Conservation (phyloP, 2,113 vertebrate species). For the Caretta caretta region DNA sequence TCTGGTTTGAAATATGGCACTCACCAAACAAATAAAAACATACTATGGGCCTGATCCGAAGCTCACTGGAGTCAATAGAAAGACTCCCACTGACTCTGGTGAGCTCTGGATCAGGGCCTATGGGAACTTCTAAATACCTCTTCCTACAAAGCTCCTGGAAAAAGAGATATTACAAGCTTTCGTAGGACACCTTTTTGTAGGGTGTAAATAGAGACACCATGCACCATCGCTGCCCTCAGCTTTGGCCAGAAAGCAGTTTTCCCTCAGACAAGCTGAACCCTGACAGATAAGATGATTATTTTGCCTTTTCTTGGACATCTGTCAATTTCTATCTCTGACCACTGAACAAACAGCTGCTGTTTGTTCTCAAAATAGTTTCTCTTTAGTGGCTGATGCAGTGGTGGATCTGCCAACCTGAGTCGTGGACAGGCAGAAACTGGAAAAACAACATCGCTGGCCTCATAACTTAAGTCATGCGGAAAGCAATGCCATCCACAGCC, state of each 20-base stretch:
- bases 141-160: neutral
- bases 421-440: too few relatives aligned
- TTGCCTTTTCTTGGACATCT: neutral
- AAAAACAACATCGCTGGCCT: too few relatives aligned
- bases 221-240: neutral
- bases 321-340: neutral
- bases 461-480: too few relatives aligned
- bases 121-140: accelerated
- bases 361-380: neutral
- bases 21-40: neutral
- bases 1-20: neutral
- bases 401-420: accelerated
- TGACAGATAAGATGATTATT: neutral
- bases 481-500: too few relatives aligned
- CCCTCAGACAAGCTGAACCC: neutral
- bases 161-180: neutral
- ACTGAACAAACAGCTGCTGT: neutral
- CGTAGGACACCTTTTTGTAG: neutral
- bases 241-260: neutral
- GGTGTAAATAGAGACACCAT: neutral
- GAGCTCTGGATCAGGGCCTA: neutral
- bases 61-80: neutral
- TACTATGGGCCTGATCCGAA: neutral
- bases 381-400: neutral
- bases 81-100: neutral